Evolutionary conservation across 2,888 invertebrate genomes (phyloP), one percentile per base, ranked within the genome.

Genomic region (Dasypogon diadema): DNA sequence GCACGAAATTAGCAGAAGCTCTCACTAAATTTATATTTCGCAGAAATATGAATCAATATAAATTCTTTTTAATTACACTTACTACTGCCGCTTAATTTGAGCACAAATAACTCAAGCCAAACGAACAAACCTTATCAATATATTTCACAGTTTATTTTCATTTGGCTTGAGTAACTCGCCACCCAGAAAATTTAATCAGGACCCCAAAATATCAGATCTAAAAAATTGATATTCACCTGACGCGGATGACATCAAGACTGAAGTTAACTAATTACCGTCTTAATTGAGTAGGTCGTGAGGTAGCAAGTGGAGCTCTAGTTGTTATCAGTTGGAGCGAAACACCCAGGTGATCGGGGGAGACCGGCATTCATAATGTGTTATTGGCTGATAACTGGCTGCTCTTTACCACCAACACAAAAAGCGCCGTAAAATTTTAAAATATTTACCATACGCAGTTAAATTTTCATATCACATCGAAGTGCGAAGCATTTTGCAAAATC

Each of bases 131-230:
- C 77, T 79, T 75, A 74, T 63, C 60, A 75, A 68, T 24, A 70
- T 76, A 74, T 81, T 80, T 78, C 77, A 81, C 82, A 80, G 82
- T 85, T 86, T 85, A 84, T 85, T 86, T 85, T 85, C 85, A 85
- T 86, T 85, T 86, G 85, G 85, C 86, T 85, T 85, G 85, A 86
- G 85, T 85, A 84, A 85, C 85, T 85, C 85, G 83, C 85, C 80
- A 80, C 77, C 30, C 76, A 72, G 2, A 54, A 54, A 21, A 18
- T 54, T 12, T 42, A 12, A 30, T 30, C 30, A 30, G 30, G 37
- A 63, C 1, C 46, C 14, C n/a, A 26, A 65, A 42, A 12, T 42
- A 42, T 42, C n/a, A 42, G 48, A 46, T 70, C 16, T 16, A 48
- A 24, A 51, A 70, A 51, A 51, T 56, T 68, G 76, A 77, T 77